Evolutionary conservation across 1,140 invertebrate species (phyloP).

Genomic region (Apolygus lucorum): DNA sequence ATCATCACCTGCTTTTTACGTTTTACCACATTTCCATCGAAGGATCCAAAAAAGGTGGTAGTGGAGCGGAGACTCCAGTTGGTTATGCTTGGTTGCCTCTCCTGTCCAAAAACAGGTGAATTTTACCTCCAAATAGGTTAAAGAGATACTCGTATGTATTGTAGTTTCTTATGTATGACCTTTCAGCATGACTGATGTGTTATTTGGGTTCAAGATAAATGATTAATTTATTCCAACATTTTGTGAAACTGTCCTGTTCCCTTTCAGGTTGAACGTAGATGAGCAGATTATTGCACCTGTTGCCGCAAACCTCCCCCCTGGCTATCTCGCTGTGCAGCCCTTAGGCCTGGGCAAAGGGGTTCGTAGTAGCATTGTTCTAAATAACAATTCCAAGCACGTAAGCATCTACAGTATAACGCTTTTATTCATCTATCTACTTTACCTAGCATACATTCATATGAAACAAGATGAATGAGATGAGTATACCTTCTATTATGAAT

Average conservation of each 20-base stretch:
- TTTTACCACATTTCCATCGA: conserved; percentile 85
- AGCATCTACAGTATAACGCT: conserved; percentile 4
- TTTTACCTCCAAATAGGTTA: neutral
- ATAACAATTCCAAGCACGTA: conserved; percentile 7
- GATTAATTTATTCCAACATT: neutral
- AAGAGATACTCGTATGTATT: too few relatives aligned
- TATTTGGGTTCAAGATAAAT: neutral
- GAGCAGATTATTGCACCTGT: conserved; percentile 72
- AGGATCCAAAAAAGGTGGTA: conserved; percentile 57
- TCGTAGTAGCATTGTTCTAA: conserved; percentile 39
- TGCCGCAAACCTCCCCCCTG: conserved; percentile 70
- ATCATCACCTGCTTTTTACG: conserved; percentile 79
- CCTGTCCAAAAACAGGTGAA: conserved; percentile 64
- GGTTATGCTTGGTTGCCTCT: conserved; percentile 87
- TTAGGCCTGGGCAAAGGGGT: conserved; percentile 83
- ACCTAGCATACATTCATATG: too few relatives aligned
- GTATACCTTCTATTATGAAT: too few relatives aligned
- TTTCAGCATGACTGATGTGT: conserved; percentile 23
- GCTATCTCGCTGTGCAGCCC: conserved; percentile 80
- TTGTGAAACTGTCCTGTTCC: too few relatives aligned
- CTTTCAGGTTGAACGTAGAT: conserved; percentile 57
- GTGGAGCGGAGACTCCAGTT: conserved; percentile 69
- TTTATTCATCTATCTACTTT: too few relatives aligned
- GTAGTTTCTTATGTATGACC: too few relatives aligned
- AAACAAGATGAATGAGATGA: too few relatives aligned